Conservation (phyloP, 2,888 invertebrate species). For the Hedya salicella region DNA sequence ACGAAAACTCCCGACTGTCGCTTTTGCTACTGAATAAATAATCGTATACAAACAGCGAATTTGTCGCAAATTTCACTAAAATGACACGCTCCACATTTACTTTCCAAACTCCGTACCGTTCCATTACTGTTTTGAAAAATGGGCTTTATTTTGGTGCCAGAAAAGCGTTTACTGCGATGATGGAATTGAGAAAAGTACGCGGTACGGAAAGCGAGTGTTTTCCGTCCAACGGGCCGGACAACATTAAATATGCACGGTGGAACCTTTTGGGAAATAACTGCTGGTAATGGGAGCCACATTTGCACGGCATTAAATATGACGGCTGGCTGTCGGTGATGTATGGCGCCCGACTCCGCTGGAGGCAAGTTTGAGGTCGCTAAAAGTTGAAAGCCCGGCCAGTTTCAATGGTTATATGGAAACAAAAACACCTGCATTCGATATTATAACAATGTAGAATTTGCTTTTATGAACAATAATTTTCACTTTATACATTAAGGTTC, state of each 20-base stretch:
- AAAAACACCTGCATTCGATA: too few relatives aligned
- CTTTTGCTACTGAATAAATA: slow-evolving; percentile 23
- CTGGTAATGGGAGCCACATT: slow-evolving; percentile 25
- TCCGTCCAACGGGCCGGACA: slow-evolving; percentile 1
- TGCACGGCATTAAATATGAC: slow-evolving; percentile 19
- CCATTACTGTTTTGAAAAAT: background rate
- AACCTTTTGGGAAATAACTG: slow-evolving; percentile 34
- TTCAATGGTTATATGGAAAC: too few relatives aligned
- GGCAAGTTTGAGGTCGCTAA: too few relatives aligned
- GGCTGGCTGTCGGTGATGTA: background rate
- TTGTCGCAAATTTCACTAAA: slow-evolving; percentile 14
- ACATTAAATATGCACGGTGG: slow-evolving; percentile 31
- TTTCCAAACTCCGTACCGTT: background rate
- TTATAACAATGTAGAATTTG: too few relatives aligned
- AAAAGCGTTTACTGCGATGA: background rate
- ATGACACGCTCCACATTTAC: background rate
- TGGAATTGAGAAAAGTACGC: background rate
- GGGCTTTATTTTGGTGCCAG: background rate
- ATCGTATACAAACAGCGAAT: slow-evolving; percentile 15
- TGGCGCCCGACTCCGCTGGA: background rate
- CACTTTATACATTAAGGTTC: too few relatives aligned
- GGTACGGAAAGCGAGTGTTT: background rate
- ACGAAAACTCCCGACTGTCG: slow-evolving; percentile 3
- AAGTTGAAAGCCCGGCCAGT: too few relatives aligned
- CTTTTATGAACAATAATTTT: too few relatives aligned